Base-by-base conservation (phyloP, 2,888 invertebrate genomes). In the Aplocera efformata region DNA sequence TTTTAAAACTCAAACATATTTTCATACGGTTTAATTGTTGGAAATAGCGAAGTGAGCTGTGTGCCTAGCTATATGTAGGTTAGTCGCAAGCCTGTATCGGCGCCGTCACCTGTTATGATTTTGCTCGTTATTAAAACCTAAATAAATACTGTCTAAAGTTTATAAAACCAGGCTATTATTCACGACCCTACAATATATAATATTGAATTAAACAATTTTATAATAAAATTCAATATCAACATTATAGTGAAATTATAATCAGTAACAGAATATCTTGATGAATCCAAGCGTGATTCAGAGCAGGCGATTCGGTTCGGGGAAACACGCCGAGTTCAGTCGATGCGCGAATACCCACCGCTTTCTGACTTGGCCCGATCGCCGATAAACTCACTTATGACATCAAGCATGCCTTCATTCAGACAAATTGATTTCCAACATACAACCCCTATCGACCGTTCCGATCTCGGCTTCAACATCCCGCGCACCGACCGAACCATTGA, bases 321-420 rank as follows among this genome's bases (percentile, higher is more conserved):
- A 85, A 69, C 67, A 75, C 68, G 72, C 72, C 64, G 59, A 17
- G 58, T 47, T 58, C 56, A 57, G 67, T 64, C 72, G 68, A 73
- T 80, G 78, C 81, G 84, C 82, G 71, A 85, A 81, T 71, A 13
- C 20, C 63, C 67, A 75, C 78, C 74, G 80, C 81, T 80, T 74
- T 72, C 65, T 63, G 44, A 47, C 46, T 50, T 41, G 39, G 43
- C 50, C 66, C 68, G 83, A 82, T 82, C 69, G 58, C 63, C 81
- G 85, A 86, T 85, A 83, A 79, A 70, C 60, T 67, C 71, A 69
- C 72, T 81, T 84, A 82, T 84, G 82, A 83, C 79, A 79, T 74
- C 73, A 74, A 71, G 72, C 78, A 72, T 79, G 81, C 77, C 76
- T 79, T 79, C 73, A 78, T 76, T 78, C 76, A 71, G 76, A 79